Evolutionary conservation across 2,113 vertebrate species (phyloP), one percentile per base, ranked within the genome.

Genomic region (Oxyruncus cristatus): DNA sequence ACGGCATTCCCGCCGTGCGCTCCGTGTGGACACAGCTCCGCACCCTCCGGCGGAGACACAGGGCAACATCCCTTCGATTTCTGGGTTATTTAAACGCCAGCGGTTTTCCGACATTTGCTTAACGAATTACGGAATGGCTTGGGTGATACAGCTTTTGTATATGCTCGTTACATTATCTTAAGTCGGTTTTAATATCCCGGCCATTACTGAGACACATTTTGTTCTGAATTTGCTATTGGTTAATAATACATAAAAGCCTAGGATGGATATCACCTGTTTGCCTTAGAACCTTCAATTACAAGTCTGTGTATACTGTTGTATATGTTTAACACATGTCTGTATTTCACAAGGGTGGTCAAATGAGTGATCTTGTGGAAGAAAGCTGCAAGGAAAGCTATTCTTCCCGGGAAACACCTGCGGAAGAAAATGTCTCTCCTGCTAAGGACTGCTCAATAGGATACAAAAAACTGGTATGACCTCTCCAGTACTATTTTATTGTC

Each of bases 381-480:
- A 76, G 72, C 2, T 1, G 5, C 21, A 44, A 73, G 58, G 93
- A 92, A 96, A 92, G 18, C 33, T 85, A 3, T 53, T 73, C 82
- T n/a, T 50, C 8, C 28, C 55, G 49, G 81, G 88, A 95, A 75
- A 59, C 19, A 74, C 44, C 46, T 62, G 50, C 41, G 65, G 86
- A 86, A 89, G 75, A 32, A 67, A 82, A n/a, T 22, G 37, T 12
- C 7, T 49, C 66, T 90, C 24, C 89, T 66, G 77, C 83, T 74
- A 94, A 96, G 46, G 91, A 76, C 18, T 22, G 33, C 59, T 83
- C 90, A 56, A 12, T 83, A 39, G 55, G 46, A 66, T 92, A 82
- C 55, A 98, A 97, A 62, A 95, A 96, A 50, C 21, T 89, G 98
- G 98, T 98, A 98, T 50, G 96, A 47, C 14, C 62, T 74, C 33